These are phyloP conservation scores for Adelges cooleyi DNA, from an alignment of 1,140 invertebrate species.

Conservation along the genomic window DNA sequence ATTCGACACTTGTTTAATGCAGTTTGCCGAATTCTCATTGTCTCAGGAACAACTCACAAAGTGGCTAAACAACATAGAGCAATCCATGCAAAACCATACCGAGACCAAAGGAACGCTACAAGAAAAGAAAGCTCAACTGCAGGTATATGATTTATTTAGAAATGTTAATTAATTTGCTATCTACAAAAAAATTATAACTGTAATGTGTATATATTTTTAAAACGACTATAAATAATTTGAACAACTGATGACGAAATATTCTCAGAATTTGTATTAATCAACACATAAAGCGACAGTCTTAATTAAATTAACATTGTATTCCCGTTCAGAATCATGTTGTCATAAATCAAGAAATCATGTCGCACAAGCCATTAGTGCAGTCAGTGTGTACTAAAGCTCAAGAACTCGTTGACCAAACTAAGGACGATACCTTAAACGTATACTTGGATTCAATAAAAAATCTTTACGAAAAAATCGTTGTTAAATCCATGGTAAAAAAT, in stretches of 20 bases:
- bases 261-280: no score
- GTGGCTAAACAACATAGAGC: constrained; percentile 83
- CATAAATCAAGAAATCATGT: constrained; percentile 89
- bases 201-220: background rate
- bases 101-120: constrained; percentile 82
- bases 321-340: constrained; percentile 70
- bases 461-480: constrained; percentile 75
- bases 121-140: constrained; percentile 85
- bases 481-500: constrained; percentile 57
- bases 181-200: background rate
- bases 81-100: constrained; percentile 80
- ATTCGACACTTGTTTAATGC: constrained; percentile 75
- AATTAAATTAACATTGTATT: background rate
- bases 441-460: constrained; percentile 81
- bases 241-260: no score
- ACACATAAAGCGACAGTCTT: no score
- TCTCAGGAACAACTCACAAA: constrained; percentile 83
- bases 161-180: background rate
- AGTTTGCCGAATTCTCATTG: constrained; percentile 77
- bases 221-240: no score
- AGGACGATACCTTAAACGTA: constrained; percentile 71
- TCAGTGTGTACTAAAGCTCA: constrained; percentile 85
- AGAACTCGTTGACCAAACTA: constrained; percentile 75
- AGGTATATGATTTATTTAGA: constrained; percentile 31
- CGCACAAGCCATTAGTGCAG: constrained; percentile 78